Conservation (phyloP, 1,140 invertebrate genomes). For the Aplysia californica region DNA sequence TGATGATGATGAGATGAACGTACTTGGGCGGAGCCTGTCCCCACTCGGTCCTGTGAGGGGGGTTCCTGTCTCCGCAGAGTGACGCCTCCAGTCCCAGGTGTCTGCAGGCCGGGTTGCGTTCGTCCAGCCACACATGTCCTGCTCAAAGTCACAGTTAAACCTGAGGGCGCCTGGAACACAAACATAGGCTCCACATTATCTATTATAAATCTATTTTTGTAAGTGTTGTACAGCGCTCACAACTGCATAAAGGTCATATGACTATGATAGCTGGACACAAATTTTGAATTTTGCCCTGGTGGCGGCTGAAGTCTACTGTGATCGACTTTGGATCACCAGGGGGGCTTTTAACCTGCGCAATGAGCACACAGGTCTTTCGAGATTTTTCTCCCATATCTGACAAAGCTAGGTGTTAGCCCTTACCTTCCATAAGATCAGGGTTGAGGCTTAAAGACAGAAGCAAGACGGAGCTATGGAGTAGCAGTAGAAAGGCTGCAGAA, state of each 20-base stretch:
- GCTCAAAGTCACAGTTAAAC: constrained; percentile 55
- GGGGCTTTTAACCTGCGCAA: not conserved
- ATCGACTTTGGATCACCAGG: too few species aligned
- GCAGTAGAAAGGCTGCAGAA: too few species aligned
- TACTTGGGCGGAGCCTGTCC: constrained; percentile 71
- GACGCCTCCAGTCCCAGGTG: constrained; percentile 55
- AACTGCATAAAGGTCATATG: not conserved
- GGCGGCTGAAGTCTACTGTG: too few species aligned
- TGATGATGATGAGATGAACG: not conserved
- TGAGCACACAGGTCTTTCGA: too few species aligned
- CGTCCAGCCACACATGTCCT: constrained; percentile 58
- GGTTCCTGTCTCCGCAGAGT: constrained; percentile 48
- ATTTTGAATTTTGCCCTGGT: too few species aligned
- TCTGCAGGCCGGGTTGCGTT: constrained; percentile 41
- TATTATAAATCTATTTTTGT: not conserved
- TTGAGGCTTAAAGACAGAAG: too few species aligned
- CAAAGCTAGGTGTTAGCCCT: too few species aligned
- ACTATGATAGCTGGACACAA: not conserved
- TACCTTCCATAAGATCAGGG: too few species aligned
- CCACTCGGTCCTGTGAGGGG: constrained; percentile 47
- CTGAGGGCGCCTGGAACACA: constrained; percentile 26
- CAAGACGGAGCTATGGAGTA: too few species aligned
- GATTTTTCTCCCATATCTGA: too few species aligned
- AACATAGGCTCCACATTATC: constrained; percentile 40
- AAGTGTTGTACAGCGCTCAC: too few species aligned